Evolutionary conservation across 2,113 vertebrate genomes (phyloP), one percentile per base, ranked within the genome.

Genomic region (Dasypus novemcinctus): DNA sequence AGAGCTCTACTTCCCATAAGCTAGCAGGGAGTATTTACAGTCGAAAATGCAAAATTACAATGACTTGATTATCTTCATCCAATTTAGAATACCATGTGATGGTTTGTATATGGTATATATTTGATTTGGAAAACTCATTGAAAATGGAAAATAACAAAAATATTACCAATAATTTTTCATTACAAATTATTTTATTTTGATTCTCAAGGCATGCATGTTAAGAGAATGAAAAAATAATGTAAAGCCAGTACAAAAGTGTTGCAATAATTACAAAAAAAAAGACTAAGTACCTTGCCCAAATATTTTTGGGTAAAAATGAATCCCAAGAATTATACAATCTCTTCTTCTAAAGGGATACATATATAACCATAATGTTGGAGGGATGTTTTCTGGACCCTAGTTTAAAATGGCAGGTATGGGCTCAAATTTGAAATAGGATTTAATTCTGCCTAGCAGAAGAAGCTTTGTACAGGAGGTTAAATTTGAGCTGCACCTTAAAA

Each of bases 181-280:
- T 94, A 81, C 1, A 91, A 93, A 80, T 90, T 52, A 84, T 83
- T 96, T 83, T 90, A 89, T 59, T 91, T 86, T 10, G 31, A 93
- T 76, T 86, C 2, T 76, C 7, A 84, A 52, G 17, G 27, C 15
- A 68, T 87, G 27, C 27, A 3, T 95, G 41, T 85, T 95, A 49
- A 87, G 5, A 95, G 6, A 74, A 4, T 68, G 13, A 2, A 46
- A 75, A 95, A 66, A 57, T n/a, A 74, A 21, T n/a, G 1, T 15
- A 84, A 94, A 88, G 14, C 38, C 31, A 89, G 17, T 59, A 12
- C 20, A 49, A 87, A 90, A 49, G 3, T 78, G 6, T 86, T 61
- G 9, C 5, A 61, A 81, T 71, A 75, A 31, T 49, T n/a, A n/a
- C n/a, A 63, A 71, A 59, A 79, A 71, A 18, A 36, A 52, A 76